Conservation (phyloP, 2,888 invertebrate species). For the Nebria brevicollis region DNA sequence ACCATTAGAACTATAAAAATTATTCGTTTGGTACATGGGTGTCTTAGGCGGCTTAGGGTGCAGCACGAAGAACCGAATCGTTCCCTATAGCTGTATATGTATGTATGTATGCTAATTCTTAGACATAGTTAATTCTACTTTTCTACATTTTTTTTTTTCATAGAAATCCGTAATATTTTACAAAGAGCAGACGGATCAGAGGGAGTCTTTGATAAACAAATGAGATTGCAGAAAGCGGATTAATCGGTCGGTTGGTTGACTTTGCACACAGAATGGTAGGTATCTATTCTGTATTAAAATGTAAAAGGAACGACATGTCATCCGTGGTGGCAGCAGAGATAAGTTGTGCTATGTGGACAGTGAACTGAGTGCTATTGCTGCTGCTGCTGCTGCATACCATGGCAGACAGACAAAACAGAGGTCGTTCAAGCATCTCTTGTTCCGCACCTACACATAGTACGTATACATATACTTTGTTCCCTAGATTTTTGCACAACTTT, state of each 20-base stretch:
- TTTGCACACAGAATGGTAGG: not conserved
- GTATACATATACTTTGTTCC: not conserved
- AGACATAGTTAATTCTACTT: too few species aligned
- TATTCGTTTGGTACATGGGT: not conserved
- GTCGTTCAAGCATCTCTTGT: not conserved
- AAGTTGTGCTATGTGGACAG: not conserved
- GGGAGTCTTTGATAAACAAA: constrained; percentile 10
- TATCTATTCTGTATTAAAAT: constrained; percentile 3
- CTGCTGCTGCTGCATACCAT: not conserved
- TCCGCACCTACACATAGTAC: not conserved
- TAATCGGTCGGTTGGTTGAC: not conserved
- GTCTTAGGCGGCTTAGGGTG: not conserved
- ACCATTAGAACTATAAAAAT: not conserved
- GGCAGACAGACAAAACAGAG: not conserved
- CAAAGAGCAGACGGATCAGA: not conserved
- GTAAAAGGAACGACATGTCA: constrained; percentile 10
- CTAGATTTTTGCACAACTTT: not conserved
- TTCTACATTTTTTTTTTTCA: not conserved
- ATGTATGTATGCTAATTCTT: not conserved
- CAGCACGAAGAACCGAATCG: not conserved
- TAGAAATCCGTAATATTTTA: not conserved
- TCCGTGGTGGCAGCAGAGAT: not conserved
- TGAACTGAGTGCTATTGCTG: not conserved
- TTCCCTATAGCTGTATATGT: not conserved
- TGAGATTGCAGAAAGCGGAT: constrained; percentile 8